Evolutionary conservation across 2,888 invertebrate genomes (phyloP).

Genomic region (Schizotus pectinicornis): DNA sequence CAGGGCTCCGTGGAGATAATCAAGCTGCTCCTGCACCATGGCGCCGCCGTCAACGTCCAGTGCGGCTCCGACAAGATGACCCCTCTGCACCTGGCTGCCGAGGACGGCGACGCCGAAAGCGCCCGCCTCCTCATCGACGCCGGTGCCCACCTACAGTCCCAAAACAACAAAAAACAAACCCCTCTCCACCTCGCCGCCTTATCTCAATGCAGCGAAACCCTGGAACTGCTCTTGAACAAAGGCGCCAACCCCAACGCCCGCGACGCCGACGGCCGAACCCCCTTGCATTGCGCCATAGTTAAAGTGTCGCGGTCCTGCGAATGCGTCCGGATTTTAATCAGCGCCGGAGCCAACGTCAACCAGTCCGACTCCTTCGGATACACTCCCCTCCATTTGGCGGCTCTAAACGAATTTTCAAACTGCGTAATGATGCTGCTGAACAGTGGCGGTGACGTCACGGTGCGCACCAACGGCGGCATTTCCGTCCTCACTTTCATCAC

Average conservation of each 20-base stretch:
- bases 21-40: slow-evolving; percentile 74
- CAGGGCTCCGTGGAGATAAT: slow-evolving; percentile 74
- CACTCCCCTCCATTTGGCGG: slow-evolving; percentile 82
- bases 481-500: slow-evolving; percentile 83
- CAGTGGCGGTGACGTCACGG: slow-evolving; percentile 82
- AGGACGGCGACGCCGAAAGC: slow-evolving; percentile 84
- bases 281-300: slow-evolving; percentile 81
- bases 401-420: slow-evolving; percentile 80
- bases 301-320: slow-evolving; percentile 76
- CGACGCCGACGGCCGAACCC: slow-evolving; percentile 80
- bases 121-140: slow-evolving; percentile 74
- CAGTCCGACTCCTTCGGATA: slow-evolving; percentile 82
- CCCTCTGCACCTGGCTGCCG: slow-evolving; percentile 86
- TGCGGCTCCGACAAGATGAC: slow-evolving; percentile 75
- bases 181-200: slow-evolving; percentile 84
- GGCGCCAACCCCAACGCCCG: slow-evolving; percentile 59
- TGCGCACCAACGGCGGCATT: slow-evolving; percentile 79
- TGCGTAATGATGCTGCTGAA: slow-evolving; percentile 76
- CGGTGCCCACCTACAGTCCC: slow-evolving; percentile 77
- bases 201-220: slow-evolving; percentile 79
- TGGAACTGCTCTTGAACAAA: slow-evolving; percentile 71
- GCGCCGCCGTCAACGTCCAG: slow-evolving; percentile 79
- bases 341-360: slow-evolving; percentile 75
- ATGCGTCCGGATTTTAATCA: slow-evolving; percentile 70
- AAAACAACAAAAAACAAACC: slow-evolving; percentile 78